phyloP scores from a whole-genome alignment of 2,797 vertebrate species.

The Diglossa cyanea region DNA sequence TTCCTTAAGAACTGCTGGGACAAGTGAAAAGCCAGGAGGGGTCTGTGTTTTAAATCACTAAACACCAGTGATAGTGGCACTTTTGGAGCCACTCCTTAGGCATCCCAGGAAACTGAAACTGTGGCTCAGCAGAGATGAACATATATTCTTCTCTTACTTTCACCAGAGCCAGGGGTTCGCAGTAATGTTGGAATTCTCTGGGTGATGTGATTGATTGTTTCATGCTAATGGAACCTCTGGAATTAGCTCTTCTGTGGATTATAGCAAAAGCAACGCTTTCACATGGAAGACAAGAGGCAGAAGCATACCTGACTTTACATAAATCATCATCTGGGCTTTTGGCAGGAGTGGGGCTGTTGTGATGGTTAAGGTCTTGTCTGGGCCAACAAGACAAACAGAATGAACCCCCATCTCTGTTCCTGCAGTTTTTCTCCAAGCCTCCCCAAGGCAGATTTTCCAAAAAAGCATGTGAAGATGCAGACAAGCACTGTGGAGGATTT shows the following conservation, averaged over 20 bases:
- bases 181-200: neutral
- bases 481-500: neutral
- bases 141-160: neutral
- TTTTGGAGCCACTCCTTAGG: neutral
- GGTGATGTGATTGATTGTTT: neutral
- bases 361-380: neutral
- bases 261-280: neutral
- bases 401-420: neutral
- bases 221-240: neutral
- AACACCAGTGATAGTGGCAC: neutral
- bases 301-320: neutral
- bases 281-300: neutral
- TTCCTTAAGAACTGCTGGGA: neutral
- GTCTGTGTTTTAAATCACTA: neutral
- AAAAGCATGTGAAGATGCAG: neutral
- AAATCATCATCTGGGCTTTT: neutral
- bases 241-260: neutral
- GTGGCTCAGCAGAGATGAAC: neutral
- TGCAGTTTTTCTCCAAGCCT: neutral
- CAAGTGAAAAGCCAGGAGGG: neutral
- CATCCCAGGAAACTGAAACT: neutral
- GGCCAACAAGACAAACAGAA: neutral
- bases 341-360: neutral
- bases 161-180: neutral
- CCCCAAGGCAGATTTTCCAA: neutral